These are phyloP conservation scores for Dendrolimus pini DNA, from an alignment of 2,888 invertebrate genomes.

Conservation along the genomic window DNA sequence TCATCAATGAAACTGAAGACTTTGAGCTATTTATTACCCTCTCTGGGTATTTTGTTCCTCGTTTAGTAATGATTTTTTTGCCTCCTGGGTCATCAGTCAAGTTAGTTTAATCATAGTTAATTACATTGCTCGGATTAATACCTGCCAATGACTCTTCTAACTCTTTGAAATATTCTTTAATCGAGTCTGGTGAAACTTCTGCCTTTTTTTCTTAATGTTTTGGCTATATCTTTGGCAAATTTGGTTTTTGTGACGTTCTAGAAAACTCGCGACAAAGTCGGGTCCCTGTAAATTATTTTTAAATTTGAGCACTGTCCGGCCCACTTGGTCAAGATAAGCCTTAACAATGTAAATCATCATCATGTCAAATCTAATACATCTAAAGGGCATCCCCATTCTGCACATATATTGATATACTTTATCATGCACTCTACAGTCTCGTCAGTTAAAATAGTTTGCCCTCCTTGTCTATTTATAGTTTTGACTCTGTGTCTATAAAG, in stretches of 20 bases:
- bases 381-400: conserved; percentile 12
- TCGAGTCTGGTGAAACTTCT: too few relatives aligned
- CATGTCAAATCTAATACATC: conserved; percentile 10
- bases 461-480: too few relatives aligned
- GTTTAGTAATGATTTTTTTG: conserved; percentile 2
- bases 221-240: conserved; percentile 11
- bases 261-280: too few relatives aligned
- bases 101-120: conserved; percentile 4
- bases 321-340: conserved; percentile 11
- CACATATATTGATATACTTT: too few relatives aligned
- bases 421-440: too few relatives aligned
- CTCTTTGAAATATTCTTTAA: too few relatives aligned
- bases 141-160: neutral
- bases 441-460: too few relatives aligned
- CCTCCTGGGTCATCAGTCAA: conserved; percentile 1
- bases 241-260: conserved; percentile 9
- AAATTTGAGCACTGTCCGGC: conserved; percentile 1
- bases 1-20: conserved; percentile 1
- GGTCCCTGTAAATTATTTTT: too few relatives aligned
- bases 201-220: conserved; percentile 12
- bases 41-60: conserved; percentile 5
- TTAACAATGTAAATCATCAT: conserved; percentile 9
- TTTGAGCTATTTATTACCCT: conserved; percentile 1
- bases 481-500: too few relatives aligned
- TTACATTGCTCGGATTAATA: neutral